Evolutionary conservation across 2,888 invertebrate species (phyloP).

Genomic region (Atethmia centrago): DNA sequence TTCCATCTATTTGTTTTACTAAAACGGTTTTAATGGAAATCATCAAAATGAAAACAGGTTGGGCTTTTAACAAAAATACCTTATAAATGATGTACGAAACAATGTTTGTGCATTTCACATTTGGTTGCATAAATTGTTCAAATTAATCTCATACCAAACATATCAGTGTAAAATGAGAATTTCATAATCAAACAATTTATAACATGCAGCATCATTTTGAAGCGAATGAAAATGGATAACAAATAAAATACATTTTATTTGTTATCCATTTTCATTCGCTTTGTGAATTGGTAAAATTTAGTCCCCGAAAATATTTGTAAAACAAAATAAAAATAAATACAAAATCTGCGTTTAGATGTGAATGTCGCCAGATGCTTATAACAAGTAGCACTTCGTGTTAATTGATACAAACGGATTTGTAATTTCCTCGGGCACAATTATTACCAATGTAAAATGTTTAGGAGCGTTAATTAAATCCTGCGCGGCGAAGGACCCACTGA

Average conservation of each 20-base stretch:
- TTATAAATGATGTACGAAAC: conserved; percentile 36
- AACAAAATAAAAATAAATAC: conserved; percentile 24
- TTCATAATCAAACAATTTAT: conserved; percentile 3
- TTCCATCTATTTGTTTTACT: conserved; percentile 51
- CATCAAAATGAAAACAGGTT: conserved; percentile 29
- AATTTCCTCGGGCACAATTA: conserved; percentile 78
- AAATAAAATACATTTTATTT: conserved; percentile 22
- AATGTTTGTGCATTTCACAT: conserved; percentile 30
- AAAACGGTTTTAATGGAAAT: conserved; percentile 44
- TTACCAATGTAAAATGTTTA: conserved; percentile 85
- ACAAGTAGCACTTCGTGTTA: conserved; percentile 74
- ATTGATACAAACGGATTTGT: conserved; percentile 79
- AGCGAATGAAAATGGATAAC: no score
- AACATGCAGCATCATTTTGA: not conserved
- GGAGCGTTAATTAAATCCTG: conserved; percentile 84
- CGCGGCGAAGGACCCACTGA: conserved; percentile 73
- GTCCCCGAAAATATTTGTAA: conserved; percentile 13
- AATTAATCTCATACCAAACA: conserved; percentile 28
- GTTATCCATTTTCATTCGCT: conserved; percentile 7
- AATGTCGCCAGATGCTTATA: conserved; percentile 58
- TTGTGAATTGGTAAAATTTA: not conserved
- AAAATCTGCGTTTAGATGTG: conserved; percentile 23
- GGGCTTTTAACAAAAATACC: conserved; percentile 28
- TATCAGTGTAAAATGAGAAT: conserved; percentile 12
- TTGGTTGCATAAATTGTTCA: conserved; percentile 27